Conservation (phyloP, 2,888 invertebrate species). For the Ctena decussata region DNA sequence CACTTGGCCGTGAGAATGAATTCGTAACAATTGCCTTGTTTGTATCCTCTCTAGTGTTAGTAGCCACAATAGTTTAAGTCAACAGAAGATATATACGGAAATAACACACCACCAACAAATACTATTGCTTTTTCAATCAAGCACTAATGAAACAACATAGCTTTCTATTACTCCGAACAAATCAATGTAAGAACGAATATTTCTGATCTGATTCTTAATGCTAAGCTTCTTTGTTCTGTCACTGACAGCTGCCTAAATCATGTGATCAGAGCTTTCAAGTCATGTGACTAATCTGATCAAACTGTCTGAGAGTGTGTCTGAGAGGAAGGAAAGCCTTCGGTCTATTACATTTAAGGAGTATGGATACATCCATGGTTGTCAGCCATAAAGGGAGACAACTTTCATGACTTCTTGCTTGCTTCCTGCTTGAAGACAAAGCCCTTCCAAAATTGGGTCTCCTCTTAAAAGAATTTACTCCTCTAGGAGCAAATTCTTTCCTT, state of each 20-base stretch:
- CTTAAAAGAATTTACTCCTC: too few relatives aligned
- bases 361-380: too few relatives aligned
- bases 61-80: background rate
- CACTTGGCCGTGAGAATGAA: background rate
- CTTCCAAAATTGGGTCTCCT: too few relatives aligned
- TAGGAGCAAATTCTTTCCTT: too few relatives aligned
- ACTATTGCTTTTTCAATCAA: constrained; percentile 1
- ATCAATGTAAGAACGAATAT: background rate
- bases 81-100: background rate
- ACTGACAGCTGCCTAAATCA: background rate
- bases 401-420: too few relatives aligned
- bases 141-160: background rate
- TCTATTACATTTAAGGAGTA: too few relatives aligned
- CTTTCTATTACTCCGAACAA: background rate
- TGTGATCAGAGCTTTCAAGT: background rate
- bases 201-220: background rate
- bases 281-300: background rate
- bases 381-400: too few relatives aligned
- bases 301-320: too few relatives aligned
- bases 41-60: background rate
- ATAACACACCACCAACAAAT: background rate
- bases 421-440: too few relatives aligned
- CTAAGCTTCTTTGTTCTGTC: background rate
- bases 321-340: too few relatives aligned
- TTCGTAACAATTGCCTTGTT: background rate